Conservation (phyloP, 2,888 invertebrate genomes). For the Trichacis sp. region DNA sequence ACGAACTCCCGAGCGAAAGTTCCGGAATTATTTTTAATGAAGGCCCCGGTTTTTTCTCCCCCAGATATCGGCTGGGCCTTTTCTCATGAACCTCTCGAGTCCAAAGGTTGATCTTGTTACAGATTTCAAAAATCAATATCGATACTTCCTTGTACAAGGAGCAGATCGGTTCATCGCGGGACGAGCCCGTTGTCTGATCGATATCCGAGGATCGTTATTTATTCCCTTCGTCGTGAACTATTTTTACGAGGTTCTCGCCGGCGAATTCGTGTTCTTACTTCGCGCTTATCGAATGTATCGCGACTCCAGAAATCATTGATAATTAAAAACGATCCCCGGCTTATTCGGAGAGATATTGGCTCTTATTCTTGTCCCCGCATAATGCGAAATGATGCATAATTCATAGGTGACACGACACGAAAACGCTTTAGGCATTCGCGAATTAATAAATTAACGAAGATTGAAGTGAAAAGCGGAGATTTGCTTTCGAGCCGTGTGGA, state of each 20-base stretch:
- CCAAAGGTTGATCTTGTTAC: slow-evolving; percentile 40
- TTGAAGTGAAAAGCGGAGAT: not conserved
- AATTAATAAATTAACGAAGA: not conserved
- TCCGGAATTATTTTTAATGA: slow-evolving; percentile 17
- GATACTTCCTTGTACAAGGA: slow-evolving; percentile 32
- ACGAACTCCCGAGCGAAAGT: not conserved
- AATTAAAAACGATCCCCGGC: slow-evolving; percentile 41
- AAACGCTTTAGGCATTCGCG: slow-evolving; percentile 3
- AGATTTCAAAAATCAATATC: slow-evolving; percentile 44
- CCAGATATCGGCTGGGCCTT: slow-evolving; percentile 17
- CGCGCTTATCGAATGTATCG: slow-evolving; percentile 42
- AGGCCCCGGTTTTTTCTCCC: slow-evolving; percentile 7
- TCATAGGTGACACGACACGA: slow-evolving; percentile 14
- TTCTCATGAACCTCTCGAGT: slow-evolving; percentile 31
- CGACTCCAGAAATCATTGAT: slow-evolving; percentile 40
- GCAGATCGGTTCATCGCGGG: slow-evolving; percentile 22
- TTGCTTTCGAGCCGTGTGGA: not conserved
- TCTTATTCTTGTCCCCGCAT: slow-evolving; percentile 27
- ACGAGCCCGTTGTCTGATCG: slow-evolving; percentile 34
- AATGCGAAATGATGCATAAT: slow-evolving; percentile 33
- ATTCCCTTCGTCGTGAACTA: slow-evolving; percentile 37
- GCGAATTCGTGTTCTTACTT: slow-evolving; percentile 37
- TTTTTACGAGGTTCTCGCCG: slow-evolving; percentile 31
- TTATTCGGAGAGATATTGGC: slow-evolving; percentile 37
- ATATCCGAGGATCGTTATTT: slow-evolving; percentile 41